These are phyloP conservation scores for Ailurus styani DNA, from an alignment of 2,113 vertebrate genomes.

Conservation along the genomic window DNA sequence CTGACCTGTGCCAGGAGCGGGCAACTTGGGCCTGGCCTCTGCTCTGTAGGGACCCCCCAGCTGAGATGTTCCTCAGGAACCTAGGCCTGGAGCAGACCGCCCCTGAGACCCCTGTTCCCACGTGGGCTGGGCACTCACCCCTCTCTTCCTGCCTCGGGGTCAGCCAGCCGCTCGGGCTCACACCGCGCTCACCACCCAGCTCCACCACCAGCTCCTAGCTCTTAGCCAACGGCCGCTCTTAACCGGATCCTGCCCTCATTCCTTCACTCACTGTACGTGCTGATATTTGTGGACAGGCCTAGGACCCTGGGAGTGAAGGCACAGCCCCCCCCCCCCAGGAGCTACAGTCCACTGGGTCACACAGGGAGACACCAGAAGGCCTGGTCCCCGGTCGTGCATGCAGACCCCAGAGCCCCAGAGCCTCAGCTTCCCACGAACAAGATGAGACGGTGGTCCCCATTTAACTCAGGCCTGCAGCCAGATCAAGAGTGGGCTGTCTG, in stretches of 20 bases:
- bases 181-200: not conserved
- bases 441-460: not conserved
- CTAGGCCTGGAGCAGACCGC: not conserved
- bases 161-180: not conserved
- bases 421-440: not conserved
- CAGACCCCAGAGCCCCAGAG: not conserved
- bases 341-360: not conserved
- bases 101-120: not conserved
- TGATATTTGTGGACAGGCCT: not conserved
- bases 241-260: not conserved
- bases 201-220: not conserved
- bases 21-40: not conserved
- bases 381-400: fast-evolving
- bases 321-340: not conserved
- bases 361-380: not conserved
- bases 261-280: not conserved
- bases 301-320: not conserved
- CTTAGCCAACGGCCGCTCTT: not conserved
- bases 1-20: not conserved
- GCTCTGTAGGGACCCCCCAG: not conserved
- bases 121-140: not conserved
- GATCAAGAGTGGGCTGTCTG: not conserved
- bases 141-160: not conserved
- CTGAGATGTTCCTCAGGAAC: not conserved
- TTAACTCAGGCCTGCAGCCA: not conserved